Percentiles rank a stretch among this genome's conserved stretches.
phyloP scores from a whole-genome alignment of 1,140 invertebrate species.

The Diachasmimorpha longicaudata region DNA sequence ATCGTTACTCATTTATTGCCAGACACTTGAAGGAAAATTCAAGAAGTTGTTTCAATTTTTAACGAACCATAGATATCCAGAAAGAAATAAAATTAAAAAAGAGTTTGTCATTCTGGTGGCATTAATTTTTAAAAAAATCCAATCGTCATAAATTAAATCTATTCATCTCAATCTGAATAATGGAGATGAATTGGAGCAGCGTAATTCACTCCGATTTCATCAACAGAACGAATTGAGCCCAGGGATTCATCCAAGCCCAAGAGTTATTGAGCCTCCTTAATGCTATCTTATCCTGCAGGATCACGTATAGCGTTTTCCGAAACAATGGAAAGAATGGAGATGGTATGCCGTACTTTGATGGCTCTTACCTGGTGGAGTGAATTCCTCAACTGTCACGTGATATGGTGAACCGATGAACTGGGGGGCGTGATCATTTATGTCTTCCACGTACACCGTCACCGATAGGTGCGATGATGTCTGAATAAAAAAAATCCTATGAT shows the following conservation, averaged over 20 bases:
- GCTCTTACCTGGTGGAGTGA: constrained; percentile 74
- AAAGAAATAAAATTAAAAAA: too few relatives aligned
- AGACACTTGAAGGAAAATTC: too few relatives aligned
- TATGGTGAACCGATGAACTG: constrained; percentile 79
- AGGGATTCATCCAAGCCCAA: not conserved
- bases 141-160: too few relatives aligned
- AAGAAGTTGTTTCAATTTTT: too few relatives aligned
- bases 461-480: constrained; percentile 80
- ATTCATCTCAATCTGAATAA: too few relatives aligned
- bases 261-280: not conserved
- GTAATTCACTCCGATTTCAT: not conserved
- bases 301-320: not conserved
- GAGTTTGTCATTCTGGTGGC: too few relatives aligned
- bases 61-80: too few relatives aligned
- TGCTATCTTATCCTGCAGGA: not conserved
- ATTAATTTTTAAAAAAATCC: too few relatives aligned
- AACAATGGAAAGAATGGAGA: not conserved
- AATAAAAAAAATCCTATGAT: constrained; percentile 3
- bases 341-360: not conserved
- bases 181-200: not conserved
- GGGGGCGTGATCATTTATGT: constrained; percentile 82
- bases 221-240: not conserved
- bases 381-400: constrained; percentile 77
- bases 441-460: constrained; percentile 84
- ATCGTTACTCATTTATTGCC: too few relatives aligned